Percentiles rank a stretch among this genome's conserved stretches.
Evolutionary conservation across 2,888 invertebrate species (phyloP).

Genomic region (Sylvicola fuscatus): DNA sequence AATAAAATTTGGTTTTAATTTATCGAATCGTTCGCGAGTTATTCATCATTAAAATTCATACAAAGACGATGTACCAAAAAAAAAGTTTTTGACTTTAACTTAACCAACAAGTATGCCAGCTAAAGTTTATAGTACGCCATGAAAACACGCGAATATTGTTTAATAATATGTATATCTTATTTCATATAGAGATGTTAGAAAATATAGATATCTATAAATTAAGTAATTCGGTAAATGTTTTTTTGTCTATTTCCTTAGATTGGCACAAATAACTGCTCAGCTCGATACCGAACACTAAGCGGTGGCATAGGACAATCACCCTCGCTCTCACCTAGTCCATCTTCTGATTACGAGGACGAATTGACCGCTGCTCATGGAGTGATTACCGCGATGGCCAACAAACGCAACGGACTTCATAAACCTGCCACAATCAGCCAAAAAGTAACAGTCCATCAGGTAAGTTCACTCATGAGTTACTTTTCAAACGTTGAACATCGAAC

Average conservation of each 20-base stretch:
- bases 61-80: too few relatives aligned
- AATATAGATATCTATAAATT: too few relatives aligned
- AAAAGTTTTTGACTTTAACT: too few relatives aligned
- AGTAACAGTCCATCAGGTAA: constrained; percentile 43
- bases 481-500: too few relatives aligned
- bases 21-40: too few relatives aligned
- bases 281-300: constrained; percentile 28
- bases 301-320: constrained; percentile 33
- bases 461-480: constrained; percentile 12
- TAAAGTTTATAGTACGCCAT: too few relatives aligned
- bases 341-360: constrained; percentile 47
- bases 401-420: constrained; percentile 25
- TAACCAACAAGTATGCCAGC: too few relatives aligned
- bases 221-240: not conserved
- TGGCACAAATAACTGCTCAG: constrained; percentile 27
- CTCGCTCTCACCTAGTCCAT: constrained; percentile 38
- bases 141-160: too few relatives aligned
- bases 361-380: constrained; percentile 31
- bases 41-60: too few relatives aligned
- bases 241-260: constrained; percentile 14
- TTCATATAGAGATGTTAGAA: too few relatives aligned
- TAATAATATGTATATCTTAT: too few relatives aligned
- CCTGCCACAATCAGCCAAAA: constrained; percentile 32
- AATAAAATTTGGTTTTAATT: too few relatives aligned
- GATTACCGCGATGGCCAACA: constrained; percentile 16